Conservation (phyloP, 1,140 invertebrate genomes). For the Tribolium madens region DNA sequence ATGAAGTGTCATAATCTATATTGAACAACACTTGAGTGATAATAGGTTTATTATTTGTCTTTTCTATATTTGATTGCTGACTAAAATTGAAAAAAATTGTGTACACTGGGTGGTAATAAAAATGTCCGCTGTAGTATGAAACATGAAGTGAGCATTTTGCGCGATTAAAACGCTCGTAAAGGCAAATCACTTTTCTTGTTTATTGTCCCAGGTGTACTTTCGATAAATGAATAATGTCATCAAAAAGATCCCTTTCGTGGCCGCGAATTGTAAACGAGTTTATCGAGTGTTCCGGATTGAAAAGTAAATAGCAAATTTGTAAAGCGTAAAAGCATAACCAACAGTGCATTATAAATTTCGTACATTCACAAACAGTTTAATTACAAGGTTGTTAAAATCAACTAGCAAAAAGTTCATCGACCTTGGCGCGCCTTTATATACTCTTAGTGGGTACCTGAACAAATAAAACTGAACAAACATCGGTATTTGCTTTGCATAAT, state of each 20-base stretch:
- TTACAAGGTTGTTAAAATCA: slow-evolving; percentile 50
- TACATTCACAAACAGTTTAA: slow-evolving; percentile 39
- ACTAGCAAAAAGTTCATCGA: slow-evolving; percentile 47
- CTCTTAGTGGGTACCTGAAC: slow-evolving; percentile 51
- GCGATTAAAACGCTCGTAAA: background rate
- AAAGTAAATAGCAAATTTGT: slow-evolving; percentile 34
- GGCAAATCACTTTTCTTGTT: slow-evolving; percentile 6
- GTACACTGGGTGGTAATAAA: background rate
- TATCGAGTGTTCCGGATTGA: slow-evolving; percentile 26
- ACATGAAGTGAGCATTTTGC: background rate
- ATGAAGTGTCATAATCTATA: background rate
- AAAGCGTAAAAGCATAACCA: slow-evolving; percentile 38
- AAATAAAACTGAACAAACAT: slow-evolving; percentile 50
- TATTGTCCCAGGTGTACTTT: slow-evolving; percentile 21
- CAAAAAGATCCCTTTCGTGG: slow-evolving; percentile 1
- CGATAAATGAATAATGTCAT: slow-evolving; percentile 18
- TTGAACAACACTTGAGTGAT: background rate
- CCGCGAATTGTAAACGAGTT: slow-evolving; percentile 21
- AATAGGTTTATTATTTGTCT: background rate
- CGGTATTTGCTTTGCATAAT: slow-evolving; percentile 53
- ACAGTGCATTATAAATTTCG: slow-evolving; percentile 37
- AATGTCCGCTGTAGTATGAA: background rate
- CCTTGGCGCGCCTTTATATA: slow-evolving; percentile 51
- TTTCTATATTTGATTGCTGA: background rate
- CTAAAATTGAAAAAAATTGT: background rate